phyloP scores from a whole-genome alignment of 2,113 vertebrate genomes.

The Microcebus ravelobensis region DNA sequence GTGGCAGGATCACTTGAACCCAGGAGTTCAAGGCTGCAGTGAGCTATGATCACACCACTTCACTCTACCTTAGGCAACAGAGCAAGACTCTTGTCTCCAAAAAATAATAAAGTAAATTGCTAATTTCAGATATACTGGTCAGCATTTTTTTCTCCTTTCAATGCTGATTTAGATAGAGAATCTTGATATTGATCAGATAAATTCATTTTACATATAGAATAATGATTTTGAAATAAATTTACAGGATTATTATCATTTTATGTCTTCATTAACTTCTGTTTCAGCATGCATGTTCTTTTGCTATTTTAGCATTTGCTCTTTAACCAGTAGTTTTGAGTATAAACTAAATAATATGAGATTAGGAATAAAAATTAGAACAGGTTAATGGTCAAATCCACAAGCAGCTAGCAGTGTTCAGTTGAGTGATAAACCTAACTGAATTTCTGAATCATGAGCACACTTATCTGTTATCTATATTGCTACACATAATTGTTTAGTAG shows the following conservation, averaged over 20 bases:
- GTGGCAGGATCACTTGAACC: no score
- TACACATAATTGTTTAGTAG: neutral
- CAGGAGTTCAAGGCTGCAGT: no score
- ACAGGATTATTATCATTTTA: constrained; percentile 12
- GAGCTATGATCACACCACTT: no score
- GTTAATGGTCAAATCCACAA: neutral
- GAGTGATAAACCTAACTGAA: neutral
- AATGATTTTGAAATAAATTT: constrained; percentile 7
- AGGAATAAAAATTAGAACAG: constrained; percentile 9
- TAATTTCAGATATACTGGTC: neutral
- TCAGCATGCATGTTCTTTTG: neutral
- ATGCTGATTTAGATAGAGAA: neutral
- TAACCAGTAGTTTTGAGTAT: neutral
- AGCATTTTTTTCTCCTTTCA: neutral
- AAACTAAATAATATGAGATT: constrained; percentile 30
- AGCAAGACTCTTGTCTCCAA: neutral
- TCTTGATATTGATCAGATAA: neutral
- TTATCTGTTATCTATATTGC: neutral
- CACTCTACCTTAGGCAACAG: no score
- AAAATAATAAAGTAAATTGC: constrained; percentile 35
- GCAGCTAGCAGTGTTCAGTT: neutral
- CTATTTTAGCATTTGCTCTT: neutral
- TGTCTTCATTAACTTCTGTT: neutral
- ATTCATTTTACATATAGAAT: constrained; percentile 6
- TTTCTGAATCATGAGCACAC: neutral